Evolutionary conservation across 2,113 vertebrate genomes (phyloP).

Genomic region (Struthidea cinerea): DNA sequence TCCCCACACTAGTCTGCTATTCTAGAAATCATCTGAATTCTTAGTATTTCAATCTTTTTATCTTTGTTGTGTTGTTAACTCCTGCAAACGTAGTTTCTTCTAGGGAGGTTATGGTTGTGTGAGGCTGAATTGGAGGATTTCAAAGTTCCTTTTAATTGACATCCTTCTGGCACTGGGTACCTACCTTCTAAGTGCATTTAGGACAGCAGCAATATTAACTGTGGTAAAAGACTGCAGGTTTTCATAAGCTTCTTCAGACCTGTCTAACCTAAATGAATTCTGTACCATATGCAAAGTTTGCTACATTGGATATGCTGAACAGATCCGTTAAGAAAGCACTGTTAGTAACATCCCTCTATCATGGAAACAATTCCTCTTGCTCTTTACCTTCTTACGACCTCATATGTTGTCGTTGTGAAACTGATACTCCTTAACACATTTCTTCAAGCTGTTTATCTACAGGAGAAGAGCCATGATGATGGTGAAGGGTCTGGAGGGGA

Average conservation of each 20-base stretch:
- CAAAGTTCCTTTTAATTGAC: neutral
- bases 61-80: neutral
- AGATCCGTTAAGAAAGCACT: neutral
- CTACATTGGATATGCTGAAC: neutral
- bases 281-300: neutral
- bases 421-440: neutral
- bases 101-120: neutral
- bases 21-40: neutral
- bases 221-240: neutral
- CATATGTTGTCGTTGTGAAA: neutral
- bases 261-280: neutral
- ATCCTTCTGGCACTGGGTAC: neutral
- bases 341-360: neutral
- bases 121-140: neutral
- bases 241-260: neutral
- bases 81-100: fast-evolving
- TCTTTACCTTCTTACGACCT: neutral
- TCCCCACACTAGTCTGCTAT: neutral
- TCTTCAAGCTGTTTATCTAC: neutral
- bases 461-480: neutral
- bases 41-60: neutral
- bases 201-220: neutral
- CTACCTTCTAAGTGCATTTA: neutral
- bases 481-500: neutral
- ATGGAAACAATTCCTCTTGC: neutral